Evolutionary conservation across 2,113 vertebrate genomes (phyloP).

Genomic region (Aepyceros melampus): DNA sequence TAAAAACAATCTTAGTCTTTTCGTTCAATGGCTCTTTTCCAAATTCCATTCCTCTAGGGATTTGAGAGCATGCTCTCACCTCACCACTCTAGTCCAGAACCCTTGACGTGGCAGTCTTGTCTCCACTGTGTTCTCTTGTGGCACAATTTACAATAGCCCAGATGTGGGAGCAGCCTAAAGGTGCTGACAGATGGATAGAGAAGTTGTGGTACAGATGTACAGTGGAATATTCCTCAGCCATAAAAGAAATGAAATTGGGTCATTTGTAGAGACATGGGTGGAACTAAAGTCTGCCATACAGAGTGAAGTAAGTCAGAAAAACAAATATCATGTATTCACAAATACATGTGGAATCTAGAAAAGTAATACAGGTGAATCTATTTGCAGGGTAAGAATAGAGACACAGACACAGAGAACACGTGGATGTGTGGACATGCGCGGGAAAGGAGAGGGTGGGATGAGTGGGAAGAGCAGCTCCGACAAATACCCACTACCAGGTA

Average conservation of each 20-base stretch:
- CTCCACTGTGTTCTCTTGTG: background rate
- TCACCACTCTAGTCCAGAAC: background rate
- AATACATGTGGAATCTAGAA: background rate
- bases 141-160: background rate
- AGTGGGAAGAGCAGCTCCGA: background rate
- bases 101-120: background rate
- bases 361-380: background rate
- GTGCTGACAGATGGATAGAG: background rate
- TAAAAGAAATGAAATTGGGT: background rate
- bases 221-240: background rate
- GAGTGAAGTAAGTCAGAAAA: background rate
- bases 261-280: background rate
- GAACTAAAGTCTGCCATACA: background rate
- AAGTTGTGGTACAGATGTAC: background rate
- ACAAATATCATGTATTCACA: background rate
- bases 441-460: background rate
- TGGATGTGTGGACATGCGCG: rapidly evolving
- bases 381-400: background rate
- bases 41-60: background rate
- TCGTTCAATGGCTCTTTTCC: background rate
- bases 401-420: background rate
- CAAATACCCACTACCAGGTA: background rate
- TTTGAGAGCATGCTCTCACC: background rate
- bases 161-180: background rate
- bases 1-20: background rate